Percentiles rank a stretch among this genome's conserved stretches.
Evolutionary conservation across 2,113 vertebrate genomes (phyloP).

Genomic region (Stigmatopora nigra): DNA sequence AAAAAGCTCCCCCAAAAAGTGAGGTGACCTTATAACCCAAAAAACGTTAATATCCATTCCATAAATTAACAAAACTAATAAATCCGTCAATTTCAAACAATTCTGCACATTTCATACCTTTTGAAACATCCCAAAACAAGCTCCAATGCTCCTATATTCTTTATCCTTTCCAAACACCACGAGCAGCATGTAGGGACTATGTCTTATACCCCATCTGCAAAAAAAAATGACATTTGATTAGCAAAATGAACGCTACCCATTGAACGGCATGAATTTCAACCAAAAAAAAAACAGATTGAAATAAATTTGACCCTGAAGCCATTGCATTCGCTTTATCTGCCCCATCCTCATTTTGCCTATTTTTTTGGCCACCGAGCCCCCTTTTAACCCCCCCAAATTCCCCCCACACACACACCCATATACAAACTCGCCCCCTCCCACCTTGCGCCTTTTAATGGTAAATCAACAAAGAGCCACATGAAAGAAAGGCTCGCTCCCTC

Average conservation of each 20-base stretch:
- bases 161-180: neutral
- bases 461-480: constrained; percentile 74
- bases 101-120: neutral
- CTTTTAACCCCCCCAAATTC: constrained; percentile 36
- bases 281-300: neutral
- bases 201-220: neutral
- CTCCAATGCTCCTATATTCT: neutral
- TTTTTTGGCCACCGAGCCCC: constrained; percentile 51
- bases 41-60: no score
- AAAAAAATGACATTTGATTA: neutral
- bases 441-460: constrained; percentile 69
- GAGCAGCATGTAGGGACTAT: neutral
- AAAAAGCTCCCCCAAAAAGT: no score
- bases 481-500: constrained; percentile 69
- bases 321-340: constrained; percentile 41
- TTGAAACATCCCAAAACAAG: neutral
- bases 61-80: no score
- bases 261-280: neutral
- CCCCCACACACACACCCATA: constrained; percentile 32
- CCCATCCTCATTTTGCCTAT: constrained; percentile 54
- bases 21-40: no score
- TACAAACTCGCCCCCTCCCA: constrained; percentile 12
- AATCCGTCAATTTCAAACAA: no score
- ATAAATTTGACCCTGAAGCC: neutral
- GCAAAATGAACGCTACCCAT: neutral